Conservation (phyloP, 2,888 invertebrate genomes). For the Leptura quadrifasciata region DNA sequence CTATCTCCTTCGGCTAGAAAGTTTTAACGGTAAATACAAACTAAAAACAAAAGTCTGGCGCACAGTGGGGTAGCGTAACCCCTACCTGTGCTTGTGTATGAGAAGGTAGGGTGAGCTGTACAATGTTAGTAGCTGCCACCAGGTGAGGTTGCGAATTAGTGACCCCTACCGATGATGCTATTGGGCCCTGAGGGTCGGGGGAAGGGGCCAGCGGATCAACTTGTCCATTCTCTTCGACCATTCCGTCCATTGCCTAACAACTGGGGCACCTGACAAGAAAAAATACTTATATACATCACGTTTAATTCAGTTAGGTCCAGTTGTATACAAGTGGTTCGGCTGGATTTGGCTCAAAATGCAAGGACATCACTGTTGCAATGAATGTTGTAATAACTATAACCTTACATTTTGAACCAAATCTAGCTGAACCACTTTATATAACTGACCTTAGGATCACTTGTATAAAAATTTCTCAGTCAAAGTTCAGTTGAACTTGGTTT, state of each 20-base stretch:
- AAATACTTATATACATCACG: not conserved
- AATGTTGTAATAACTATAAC: too few species aligned
- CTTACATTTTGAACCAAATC: too few species aligned
- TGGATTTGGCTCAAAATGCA: too few species aligned
- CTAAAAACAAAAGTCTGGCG: slow-evolving; percentile 53
- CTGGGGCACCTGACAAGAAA: slow-evolving; percentile 66
- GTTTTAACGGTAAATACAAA: not conserved
- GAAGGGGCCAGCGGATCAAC: slow-evolving; percentile 77
- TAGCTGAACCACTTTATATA: too few species aligned
- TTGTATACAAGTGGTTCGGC: too few species aligned
- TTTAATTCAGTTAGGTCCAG: too few species aligned
- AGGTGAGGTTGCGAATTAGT: slow-evolving; percentile 75
- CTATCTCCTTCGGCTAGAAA: not conserved
- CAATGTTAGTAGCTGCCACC: slow-evolving; percentile 84
- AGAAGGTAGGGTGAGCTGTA: slow-evolving; percentile 87
- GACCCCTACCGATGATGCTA: slow-evolving; percentile 77
- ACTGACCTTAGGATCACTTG: too few species aligned
- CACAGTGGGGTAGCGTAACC: slow-evolving; percentile 60
- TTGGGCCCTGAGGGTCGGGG: slow-evolving; percentile 76
- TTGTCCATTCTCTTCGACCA: slow-evolving; percentile 93
- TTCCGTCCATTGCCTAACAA: slow-evolving; percentile 87
- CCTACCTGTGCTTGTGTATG: slow-evolving; percentile 81
- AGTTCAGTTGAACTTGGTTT: too few species aligned
- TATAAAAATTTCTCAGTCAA: too few species aligned
- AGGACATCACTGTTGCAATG: too few species aligned